Conservation (phyloP, 2,113 vertebrate species). For the Xenus cinereus region DNA sequence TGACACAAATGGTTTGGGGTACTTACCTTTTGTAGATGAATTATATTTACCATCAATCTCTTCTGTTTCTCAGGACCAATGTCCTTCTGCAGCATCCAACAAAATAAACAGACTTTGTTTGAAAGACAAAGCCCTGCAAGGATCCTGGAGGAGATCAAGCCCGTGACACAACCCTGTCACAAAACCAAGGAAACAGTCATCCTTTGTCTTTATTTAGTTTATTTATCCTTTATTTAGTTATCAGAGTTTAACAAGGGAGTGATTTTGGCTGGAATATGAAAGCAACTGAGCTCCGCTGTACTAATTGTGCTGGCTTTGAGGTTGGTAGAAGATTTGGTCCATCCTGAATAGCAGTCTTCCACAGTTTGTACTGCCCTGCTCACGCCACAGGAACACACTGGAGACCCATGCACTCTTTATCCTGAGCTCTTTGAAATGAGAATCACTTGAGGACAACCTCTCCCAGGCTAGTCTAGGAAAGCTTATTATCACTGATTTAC, state of each 20-base stretch:
- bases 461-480: conserved; percentile 49
- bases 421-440: conserved; percentile 56
- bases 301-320: conserved; percentile 49
- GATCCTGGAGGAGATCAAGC: not conserved
- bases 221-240: conserved; percentile 60
- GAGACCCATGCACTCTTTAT: not conserved
- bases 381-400: not conserved
- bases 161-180: not conserved
- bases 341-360: conserved; percentile 30
- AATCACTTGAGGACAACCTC: conserved; percentile 48
- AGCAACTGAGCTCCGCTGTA: not conserved
- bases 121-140: not conserved
- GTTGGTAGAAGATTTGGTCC: conserved; percentile 10
- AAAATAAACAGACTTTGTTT: not conserved
- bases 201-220: conserved; percentile 33
- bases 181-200: conserved; percentile 5
- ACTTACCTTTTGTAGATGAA: not conserved
- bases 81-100: not conserved
- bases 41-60: not conserved
- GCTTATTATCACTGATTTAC: conserved; percentile 68
- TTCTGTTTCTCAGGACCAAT: not conserved
- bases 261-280: conserved; percentile 56
- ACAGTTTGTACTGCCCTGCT: not conserved
- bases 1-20: not conserved
- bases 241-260: conserved; percentile 17